Conservation (phyloP, 1,140 invertebrate species). For the Musca domestica region DNA sequence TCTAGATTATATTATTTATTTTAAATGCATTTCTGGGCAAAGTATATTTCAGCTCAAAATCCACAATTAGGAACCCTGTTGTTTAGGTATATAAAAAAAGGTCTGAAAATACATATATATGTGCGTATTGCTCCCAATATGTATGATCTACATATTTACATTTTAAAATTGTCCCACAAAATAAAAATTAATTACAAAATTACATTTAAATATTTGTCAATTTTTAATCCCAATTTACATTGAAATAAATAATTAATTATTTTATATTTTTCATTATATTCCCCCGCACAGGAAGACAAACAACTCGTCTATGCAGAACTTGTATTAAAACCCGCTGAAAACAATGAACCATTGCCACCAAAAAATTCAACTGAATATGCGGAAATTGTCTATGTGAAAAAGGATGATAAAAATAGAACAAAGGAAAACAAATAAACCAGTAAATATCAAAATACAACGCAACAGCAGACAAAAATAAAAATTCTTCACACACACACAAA, state of each 20-base stretch:
- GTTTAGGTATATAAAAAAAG: too few relatives aligned
- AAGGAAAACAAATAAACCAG: slow-evolving; percentile 1
- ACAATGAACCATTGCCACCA: slow-evolving; percentile 53
- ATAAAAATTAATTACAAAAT: not conserved
- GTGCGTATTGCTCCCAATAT: too few relatives aligned
- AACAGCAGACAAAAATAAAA: not conserved
- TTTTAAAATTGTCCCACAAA: too few relatives aligned
- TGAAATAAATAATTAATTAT: slow-evolving; percentile 37
- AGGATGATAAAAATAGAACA: slow-evolving; percentile 28
- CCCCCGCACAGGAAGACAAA: slow-evolving; percentile 43
- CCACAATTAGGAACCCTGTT: too few relatives aligned
- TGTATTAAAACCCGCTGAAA: slow-evolving; percentile 55
- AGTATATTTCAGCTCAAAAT: too few relatives aligned
- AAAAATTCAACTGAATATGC: slow-evolving; percentile 61
- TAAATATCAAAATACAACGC: too few relatives aligned
- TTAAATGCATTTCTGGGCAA: too few relatives aligned
- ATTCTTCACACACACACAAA: not conserved
- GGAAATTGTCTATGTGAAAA: slow-evolving; percentile 59
- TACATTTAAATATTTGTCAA: not conserved
- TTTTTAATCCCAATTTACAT: not conserved
- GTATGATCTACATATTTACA: too few relatives aligned
- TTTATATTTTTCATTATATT: not conserved
- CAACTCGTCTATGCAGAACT: slow-evolving; percentile 64
- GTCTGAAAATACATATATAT: too few relatives aligned
- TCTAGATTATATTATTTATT: too few relatives aligned